Evolutionary conservation across 2,888 invertebrate species (phyloP).

Genomic region (Nematopogon swammerdamellus): DNA sequence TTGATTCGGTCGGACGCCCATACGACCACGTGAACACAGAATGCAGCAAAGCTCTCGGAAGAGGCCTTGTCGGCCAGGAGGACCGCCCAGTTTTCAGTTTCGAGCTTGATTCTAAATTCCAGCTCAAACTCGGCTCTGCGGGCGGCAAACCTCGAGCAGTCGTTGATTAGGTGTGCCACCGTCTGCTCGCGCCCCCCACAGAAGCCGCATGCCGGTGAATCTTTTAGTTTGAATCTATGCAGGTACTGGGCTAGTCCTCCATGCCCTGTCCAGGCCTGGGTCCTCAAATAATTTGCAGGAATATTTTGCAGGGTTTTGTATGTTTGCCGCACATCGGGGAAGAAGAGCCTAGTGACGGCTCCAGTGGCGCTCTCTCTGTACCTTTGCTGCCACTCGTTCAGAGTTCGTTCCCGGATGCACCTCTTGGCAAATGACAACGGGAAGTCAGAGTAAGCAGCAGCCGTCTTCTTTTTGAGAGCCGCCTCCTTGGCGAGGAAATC

Average conservation of each 20-base stretch:
- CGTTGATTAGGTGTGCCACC: not conserved
- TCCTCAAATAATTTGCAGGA: not conserved
- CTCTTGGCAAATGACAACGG: not conserved
- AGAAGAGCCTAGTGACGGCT: not conserved
- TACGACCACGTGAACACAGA: too few species aligned
- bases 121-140: too few species aligned
- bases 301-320: not conserved
- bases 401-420: not conserved
- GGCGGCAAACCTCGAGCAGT: too few species aligned
- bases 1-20: too few species aligned
- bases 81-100: too few species aligned
- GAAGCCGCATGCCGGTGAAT: not conserved
- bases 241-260: not conserved
- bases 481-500: constrained; percentile 6
- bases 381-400: not conserved
- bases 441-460: not conserved
- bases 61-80: too few species aligned
- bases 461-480: constrained; percentile 3
- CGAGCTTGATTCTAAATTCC: too few species aligned
- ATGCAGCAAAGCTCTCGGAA: too few species aligned
- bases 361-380: not conserved
- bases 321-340: not conserved
- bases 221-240: not conserved
- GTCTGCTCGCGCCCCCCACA: not conserved
- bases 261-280: not conserved